phyloP scores from a whole-genome alignment of 2,113 vertebrate species.

The Artemisiospiza belli region DNA sequence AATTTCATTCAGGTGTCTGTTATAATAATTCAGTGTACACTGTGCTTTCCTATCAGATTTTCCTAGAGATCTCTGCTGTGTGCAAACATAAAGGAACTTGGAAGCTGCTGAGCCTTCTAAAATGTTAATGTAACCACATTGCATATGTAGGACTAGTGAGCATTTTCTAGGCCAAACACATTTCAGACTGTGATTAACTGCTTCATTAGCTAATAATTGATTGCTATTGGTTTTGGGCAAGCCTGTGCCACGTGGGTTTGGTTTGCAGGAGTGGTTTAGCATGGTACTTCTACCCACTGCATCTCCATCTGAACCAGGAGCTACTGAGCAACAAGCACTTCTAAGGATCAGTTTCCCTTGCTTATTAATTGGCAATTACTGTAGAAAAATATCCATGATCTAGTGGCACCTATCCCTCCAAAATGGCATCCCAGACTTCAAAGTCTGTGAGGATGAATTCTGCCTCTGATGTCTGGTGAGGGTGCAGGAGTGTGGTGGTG shows the following conservation, averaged over 20 bases:
- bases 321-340: background rate
- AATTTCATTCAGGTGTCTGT: background rate
- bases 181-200: background rate
- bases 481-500: too few species aligned
- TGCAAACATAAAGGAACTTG: slow-evolving; percentile 2
- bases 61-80: background rate
- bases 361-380: background rate
- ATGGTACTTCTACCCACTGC: background rate
- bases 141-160: background rate
- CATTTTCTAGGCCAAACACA: background rate
- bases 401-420: background rate
- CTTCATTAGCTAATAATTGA: background rate
- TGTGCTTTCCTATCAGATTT: background rate
- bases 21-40: background rate
- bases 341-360: background rate
- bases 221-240: background rate
- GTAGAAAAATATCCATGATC: background rate
- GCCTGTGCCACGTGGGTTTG: background rate
- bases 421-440: background rate
- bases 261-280: background rate
- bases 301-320: background rate
- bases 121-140: background rate
- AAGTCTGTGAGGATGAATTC: background rate
- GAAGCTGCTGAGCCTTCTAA: background rate
- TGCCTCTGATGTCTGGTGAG: background rate